Evolutionary conservation across 2,888 invertebrate genomes (phyloP), one percentile per base, ranked within the genome.

Genomic region (Fragum whitleyi): DNA sequence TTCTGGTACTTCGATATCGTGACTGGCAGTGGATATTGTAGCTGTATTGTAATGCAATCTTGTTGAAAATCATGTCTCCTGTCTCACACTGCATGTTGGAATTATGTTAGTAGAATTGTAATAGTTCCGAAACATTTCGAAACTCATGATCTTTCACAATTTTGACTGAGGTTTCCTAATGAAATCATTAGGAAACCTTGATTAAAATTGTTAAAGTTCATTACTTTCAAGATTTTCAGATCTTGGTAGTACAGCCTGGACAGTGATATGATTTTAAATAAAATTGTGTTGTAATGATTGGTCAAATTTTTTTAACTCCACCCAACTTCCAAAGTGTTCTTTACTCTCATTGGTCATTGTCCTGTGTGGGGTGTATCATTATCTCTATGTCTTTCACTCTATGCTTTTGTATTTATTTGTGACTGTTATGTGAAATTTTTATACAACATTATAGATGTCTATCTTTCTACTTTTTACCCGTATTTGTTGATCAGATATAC

Each of bases 1-100:
- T 69, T 87, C 86, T 21, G 83, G 83, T 61, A 83, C 83, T 29
- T 73, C 83, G 26, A 83, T 85, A 61, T 88, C 88, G 68, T 88
- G 87, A 88, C 77, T 77, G 59, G 62, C 42, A 74, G 85, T 76
- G 55, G 70, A 55, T 53, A 39, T 55, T 53, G 70, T 70, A 42
- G 65, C 65, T 42, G 23, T 36, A 36, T 36, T 36, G 32, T 36
- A 36, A 36, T 36, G 32, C 32, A 36, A 36, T 36, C 32, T 36
- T 36, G 9, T 36, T 36, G 9, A 36, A 36, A 36, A n/a, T n/a
- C n/a, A n/a, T n/a, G n/a, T n/a, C n/a, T n/a, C n/a, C n/a, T n/a
- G n/a, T n/a, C n/a, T n/a, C n/a, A n/a, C n/a, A n/a, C n/a, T n/a
- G n/a, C n/a, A n/a, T n/a, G n/a, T n/a, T n/a, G n/a, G n/a, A n/a